A percentile compares a stretch with the other conserved stretches of the same genome.
These are phyloP conservation scores for Taphrorychus bicolor DNA, from an alignment of 2,888 invertebrate species.

Conservation along the genomic window DNA sequence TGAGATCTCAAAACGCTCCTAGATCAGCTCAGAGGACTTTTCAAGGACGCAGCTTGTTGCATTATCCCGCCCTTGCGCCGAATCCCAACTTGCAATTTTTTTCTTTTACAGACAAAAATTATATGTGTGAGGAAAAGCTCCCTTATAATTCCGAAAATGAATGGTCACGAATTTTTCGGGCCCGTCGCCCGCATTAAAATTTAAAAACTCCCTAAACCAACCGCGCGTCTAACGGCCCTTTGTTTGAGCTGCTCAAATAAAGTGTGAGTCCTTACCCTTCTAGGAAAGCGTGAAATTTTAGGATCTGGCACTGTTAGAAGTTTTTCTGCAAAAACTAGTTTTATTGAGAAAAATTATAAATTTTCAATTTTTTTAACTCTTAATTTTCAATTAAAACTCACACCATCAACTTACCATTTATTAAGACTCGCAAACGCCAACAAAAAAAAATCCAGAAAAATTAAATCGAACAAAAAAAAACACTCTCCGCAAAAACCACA, in stretches of 20 bases:
- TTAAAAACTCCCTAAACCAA: background rate
- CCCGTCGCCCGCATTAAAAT: background rate
- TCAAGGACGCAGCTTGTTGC: conserved; percentile 17
- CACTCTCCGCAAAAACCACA: conserved; percentile 23
- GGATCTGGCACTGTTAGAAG: background rate
- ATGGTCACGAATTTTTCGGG: background rate
- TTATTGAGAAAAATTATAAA: no score
- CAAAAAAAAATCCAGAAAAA: conserved; percentile 35
- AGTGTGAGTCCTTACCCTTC: background rate
- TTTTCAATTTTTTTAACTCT: no score
- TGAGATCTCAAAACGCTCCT: no score
- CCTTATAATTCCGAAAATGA: background rate
- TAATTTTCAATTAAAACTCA: no score
- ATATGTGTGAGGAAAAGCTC: background rate
- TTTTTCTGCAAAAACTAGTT: no score
- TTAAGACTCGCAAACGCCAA: background rate
- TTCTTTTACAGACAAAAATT: background rate
- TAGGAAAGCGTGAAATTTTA: background rate
- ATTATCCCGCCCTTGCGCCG: conserved; percentile 2
- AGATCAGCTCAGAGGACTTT: conserved; percentile 10
- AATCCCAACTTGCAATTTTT: background rate
- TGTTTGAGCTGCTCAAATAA: background rate
- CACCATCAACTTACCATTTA: background rate
- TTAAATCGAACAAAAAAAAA: conserved; percentile 21
- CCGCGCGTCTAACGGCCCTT: background rate